Conservation (phyloP, 2,888 invertebrate genomes). For the Hoplodrina ambigua region DNA sequence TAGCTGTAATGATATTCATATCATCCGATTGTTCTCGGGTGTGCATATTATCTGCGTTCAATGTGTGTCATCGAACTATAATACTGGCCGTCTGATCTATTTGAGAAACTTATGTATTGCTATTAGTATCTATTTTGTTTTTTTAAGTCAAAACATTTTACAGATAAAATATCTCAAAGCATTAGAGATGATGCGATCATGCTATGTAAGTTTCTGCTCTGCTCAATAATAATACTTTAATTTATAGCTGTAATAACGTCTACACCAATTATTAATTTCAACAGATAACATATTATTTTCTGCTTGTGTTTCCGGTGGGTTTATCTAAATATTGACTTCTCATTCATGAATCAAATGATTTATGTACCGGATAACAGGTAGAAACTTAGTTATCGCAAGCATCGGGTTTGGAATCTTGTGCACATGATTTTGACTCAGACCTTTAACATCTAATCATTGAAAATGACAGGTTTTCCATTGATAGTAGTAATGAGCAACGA, state of each 20-base stretch:
- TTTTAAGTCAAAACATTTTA: conserved; percentile 23
- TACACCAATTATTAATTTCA: conserved; percentile 50
- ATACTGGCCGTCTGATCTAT: conserved; percentile 58
- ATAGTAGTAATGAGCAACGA: conserved; percentile 7
- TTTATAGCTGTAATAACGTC: conserved; percentile 50
- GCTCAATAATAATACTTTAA: conserved; percentile 48
- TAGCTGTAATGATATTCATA: conserved; percentile 61
- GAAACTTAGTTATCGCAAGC: conserved; percentile 37
- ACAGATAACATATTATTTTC: conserved; percentile 44
- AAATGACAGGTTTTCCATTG: conserved; percentile 18
- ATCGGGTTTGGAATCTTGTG: conserved; percentile 21
- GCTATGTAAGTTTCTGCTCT: conserved; percentile 17
- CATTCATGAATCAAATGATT: conserved; percentile 53
- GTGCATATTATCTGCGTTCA: conserved; percentile 53
- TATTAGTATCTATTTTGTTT: conserved; percentile 13
- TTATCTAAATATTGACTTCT: conserved; percentile 60
- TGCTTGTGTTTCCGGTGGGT: conserved; percentile 44
- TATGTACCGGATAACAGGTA: conserved; percentile 40
- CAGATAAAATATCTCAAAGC: conserved; percentile 31
- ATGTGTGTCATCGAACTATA: conserved; percentile 63
- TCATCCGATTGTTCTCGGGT: conserved; percentile 64
- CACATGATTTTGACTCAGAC: conserved; percentile 26
- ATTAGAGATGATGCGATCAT: conserved; percentile 15
- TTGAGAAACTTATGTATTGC: conserved; percentile 39
- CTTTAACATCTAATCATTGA: conserved; percentile 19